A percentile compares a stretch with the other conserved stretches of the same genome.
Evolutionary conservation across 2,888 invertebrate species (phyloP).

Genomic region (Lasioglossum figueresi): DNA sequence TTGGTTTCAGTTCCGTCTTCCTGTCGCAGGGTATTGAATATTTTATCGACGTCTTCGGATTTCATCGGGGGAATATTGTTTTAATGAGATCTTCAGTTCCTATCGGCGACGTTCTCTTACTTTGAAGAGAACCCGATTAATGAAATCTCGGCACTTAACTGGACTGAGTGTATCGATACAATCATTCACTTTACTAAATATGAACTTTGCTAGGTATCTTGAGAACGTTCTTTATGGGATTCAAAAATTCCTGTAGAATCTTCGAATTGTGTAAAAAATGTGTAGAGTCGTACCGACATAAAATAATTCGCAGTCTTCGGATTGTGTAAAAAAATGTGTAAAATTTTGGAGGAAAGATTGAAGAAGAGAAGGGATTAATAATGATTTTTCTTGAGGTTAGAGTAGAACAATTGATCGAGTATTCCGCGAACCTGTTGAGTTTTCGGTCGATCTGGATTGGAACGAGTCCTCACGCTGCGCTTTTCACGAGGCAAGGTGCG

Average conservation of each 20-base stretch:
- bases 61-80: background rate
- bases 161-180: background rate
- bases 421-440: conserved; percentile 14
- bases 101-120: background rate
- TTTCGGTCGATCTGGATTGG: no score
- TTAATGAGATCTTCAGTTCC: background rate
- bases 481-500: conserved; percentile 71
- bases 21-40: background rate
- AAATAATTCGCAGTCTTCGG: no score
- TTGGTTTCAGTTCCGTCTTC: background rate
- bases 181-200: no score
- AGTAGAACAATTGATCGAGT: background rate
- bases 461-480: conserved; percentile 50
- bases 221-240: no score
- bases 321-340: background rate
- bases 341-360: no score
- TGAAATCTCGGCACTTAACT: background rate
- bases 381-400: background rate
- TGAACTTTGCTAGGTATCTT: no score
- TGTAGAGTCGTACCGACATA: no score
- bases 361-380: no score
- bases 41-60: background rate
- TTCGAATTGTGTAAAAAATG: no score
- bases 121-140: background rate
- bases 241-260: no score